These are phyloP conservation scores for Lepus oiostolus DNA, from an alignment of 2,797 vertebrate species.

Conservation along the genomic window DNA sequence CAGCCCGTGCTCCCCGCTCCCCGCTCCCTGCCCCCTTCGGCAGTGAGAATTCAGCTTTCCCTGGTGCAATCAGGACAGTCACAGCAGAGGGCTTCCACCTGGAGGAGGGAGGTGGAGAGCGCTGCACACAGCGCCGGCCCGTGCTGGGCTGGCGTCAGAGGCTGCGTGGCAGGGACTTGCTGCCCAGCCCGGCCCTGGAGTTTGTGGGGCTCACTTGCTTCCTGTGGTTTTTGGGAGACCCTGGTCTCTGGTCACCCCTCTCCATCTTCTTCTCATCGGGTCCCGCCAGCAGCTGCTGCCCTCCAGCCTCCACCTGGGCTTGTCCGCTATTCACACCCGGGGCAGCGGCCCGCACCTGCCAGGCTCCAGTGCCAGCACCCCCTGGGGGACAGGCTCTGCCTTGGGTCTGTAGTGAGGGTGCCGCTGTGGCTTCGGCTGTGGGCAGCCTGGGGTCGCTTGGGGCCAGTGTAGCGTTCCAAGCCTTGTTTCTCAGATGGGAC, in stretches of 20 bases:
- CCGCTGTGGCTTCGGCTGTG: too few species aligned
- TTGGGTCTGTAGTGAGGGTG: background rate
- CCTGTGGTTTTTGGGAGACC: background rate
- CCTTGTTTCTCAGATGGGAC: background rate
- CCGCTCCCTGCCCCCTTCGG: background rate
- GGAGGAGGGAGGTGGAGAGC: too few species aligned
- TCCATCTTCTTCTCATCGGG: background rate
- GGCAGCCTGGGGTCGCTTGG: background rate
- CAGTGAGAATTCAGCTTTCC: background rate
- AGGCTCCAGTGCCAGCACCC: background rate
- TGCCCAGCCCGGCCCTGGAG: background rate
- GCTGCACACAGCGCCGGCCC: background rate
- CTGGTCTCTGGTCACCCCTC: background rate
- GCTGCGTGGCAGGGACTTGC: background rate
- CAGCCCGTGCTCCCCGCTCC: background rate
- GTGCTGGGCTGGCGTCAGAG: background rate
- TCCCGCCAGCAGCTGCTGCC: too few species aligned
- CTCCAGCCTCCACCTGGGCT: background rate
- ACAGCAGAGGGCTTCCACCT: background rate
- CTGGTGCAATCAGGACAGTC: too few species aligned
- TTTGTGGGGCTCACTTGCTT: background rate
- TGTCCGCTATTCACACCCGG: background rate
- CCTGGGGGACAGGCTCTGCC: background rate
- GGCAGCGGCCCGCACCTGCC: background rate
- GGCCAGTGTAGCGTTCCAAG: background rate